phyloP scores from a whole-genome alignment of 2,113 vertebrate genomes.

The Chascanopsetta lugubris region DNA sequence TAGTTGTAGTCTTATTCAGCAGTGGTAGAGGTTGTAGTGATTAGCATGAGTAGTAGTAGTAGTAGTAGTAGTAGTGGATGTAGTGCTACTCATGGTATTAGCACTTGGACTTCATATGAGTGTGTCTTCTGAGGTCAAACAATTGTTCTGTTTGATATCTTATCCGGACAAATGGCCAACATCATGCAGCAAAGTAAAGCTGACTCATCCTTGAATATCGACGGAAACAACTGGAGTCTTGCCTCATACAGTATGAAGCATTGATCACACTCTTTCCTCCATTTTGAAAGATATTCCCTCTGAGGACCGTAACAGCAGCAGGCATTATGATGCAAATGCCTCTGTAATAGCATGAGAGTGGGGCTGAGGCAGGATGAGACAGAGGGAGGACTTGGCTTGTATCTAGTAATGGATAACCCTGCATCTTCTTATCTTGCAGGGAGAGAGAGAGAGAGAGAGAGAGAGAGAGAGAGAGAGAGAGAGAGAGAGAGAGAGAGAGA shows the following conservation, averaged over 20 bases:
- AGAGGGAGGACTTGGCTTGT: not conserved
- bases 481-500: constrained; percentile 5
- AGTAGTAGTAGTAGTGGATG: too few species aligned
- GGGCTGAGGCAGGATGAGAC: not conserved
- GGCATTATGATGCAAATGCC: constrained; percentile 36
- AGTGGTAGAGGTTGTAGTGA: too few species aligned
- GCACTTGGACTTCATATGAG: too few species aligned
- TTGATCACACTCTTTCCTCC: constrained; percentile 1
- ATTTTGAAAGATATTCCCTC: constrained; percentile 18
- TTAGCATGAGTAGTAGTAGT: too few species aligned
- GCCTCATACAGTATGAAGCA: not conserved
- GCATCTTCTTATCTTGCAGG: constrained; percentile 32
- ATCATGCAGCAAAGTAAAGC: not conserved
- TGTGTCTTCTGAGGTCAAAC: not conserved
- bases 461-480: too few species aligned
- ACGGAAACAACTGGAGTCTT: constrained; percentile 4
- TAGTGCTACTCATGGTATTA: too few species aligned
- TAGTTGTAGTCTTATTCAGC: too few species aligned
- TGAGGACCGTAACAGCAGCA: constrained; percentile 9
- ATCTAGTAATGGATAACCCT: constrained; percentile 42
- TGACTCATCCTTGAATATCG: constrained; percentile 5
- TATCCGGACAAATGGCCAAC: not conserved
- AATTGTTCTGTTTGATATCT: not conserved
- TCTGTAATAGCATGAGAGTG: constrained; percentile 5
- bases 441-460: constrained; percentile 16